Evolutionary conservation across 2,113 vertebrate genomes (phyloP), one percentile per base, ranked within the genome.

Genomic region (Canis aureus): DNA sequence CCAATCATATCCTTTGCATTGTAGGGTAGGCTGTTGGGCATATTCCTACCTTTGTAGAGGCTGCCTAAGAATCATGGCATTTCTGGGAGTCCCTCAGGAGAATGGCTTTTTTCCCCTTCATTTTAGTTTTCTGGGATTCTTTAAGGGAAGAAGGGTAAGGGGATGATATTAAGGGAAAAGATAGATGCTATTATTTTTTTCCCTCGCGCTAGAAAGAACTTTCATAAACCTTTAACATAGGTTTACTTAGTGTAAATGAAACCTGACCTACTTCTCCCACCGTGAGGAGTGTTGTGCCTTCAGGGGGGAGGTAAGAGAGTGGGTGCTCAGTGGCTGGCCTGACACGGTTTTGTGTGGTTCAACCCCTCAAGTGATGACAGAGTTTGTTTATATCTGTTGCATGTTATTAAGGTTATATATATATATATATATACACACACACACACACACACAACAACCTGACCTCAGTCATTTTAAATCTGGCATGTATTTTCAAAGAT

Each of bases 401-500:
- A 60, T 76, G 71, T 92, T 97, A 83, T 80, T 84, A 82, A 96
- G 66, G 35, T 95, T 49, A 73, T 84, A 43, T 43, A 43, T 43
- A 43, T 43, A 5, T 43, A 43, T 43, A 43, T 43, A 43, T 43
- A 43, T 43, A 95, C 74, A 96, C 82, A 43, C 27, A 38, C 67
- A 76, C 74, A 96, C 86, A 43, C 27, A 74, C 53, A 43, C 27
- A 38, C 59, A 76, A 17, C 43, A 25, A 12, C 76, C 88, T 94
- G 89, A 76, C 89, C 80, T 84, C 0, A 0, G 78, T 97, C 83
- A 62, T 91, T 89, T 76, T 32, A 67, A 92, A 96, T 64, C 32
- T 53, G 29, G 22, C 23, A 1, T 73, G 53, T 76, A 23, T 97
- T 98, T 97, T 97, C 93, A 74, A 93, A 97, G 96, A 91, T 96